phyloP scores from a whole-genome alignment of 2,888 invertebrate genomes.

The Sturmia bella region DNA sequence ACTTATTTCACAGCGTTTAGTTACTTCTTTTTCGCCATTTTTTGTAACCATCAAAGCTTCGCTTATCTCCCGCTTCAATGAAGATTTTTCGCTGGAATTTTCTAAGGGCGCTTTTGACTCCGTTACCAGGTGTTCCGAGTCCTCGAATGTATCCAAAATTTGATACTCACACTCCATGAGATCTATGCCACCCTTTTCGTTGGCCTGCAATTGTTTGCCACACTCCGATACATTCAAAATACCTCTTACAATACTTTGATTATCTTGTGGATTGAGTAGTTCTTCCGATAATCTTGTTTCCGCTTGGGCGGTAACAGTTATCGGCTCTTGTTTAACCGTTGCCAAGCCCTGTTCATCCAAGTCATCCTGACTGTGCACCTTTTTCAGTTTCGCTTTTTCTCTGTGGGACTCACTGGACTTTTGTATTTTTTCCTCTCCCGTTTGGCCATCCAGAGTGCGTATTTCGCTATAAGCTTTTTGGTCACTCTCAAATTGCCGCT shows the following conservation, averaged over 20 bases:
- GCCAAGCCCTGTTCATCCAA: conserved; percentile 72
- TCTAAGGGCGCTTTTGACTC: conserved; percentile 60
- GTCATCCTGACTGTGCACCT: conserved; percentile 76
- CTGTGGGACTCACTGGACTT: conserved; percentile 77
- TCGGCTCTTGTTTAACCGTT: conserved; percentile 71
- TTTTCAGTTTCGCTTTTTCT: conserved; percentile 77
- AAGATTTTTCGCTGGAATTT: conserved; percentile 64
- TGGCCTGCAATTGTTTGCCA: conserved; percentile 78
- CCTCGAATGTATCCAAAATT: conserved; percentile 76
- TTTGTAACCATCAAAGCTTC: conserved; percentile 75
- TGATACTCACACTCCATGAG: conserved; percentile 77
- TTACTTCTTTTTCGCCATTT: conserved; percentile 77
- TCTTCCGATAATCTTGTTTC: conserved; percentile 80
- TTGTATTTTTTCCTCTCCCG: conserved; percentile 78
- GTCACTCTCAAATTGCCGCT: conserved; percentile 76
- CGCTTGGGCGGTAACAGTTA: conserved; percentile 80
- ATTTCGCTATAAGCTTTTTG: conserved; percentile 76
- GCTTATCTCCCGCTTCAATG: conserved; percentile 73
- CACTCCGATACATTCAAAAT: conserved; percentile 81
- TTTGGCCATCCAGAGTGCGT: conserved; percentile 74
- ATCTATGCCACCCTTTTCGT: conserved; percentile 73
- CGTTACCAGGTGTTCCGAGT: conserved; percentile 70
- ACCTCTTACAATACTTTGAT: conserved; percentile 81
- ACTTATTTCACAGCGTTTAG: conserved; percentile 74
- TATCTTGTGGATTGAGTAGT: conserved; percentile 79